phyloP scores from a whole-genome alignment of 2,797 vertebrate genomes.

The Stomatorhinus walkeri region DNA sequence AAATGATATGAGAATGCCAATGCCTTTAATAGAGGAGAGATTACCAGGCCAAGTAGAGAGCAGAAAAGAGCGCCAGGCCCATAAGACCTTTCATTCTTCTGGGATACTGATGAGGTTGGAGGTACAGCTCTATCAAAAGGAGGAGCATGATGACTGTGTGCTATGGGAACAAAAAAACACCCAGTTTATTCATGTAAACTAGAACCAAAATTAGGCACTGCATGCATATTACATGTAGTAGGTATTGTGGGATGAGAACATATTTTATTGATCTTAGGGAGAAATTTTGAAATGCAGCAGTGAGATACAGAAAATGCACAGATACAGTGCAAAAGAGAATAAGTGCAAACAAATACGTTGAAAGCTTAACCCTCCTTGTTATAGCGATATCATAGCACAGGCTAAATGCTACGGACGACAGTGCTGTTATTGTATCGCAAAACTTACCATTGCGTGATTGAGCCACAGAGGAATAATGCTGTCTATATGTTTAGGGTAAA shows the following conservation, averaged over 20 bases:
- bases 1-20: neutral
- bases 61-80: constrained; percentile 34
- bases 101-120: constrained; percentile 41
- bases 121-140: constrained; percentile 45
- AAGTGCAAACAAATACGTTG: neutral
- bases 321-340: neutral
- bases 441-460: constrained; percentile 49
- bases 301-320: neutral
- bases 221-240: neutral
- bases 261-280: neutral
- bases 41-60: constrained; percentile 45
- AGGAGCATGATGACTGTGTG: constrained; percentile 48
- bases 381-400: neutral
- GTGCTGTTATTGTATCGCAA: neutral
- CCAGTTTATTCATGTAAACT: neutral
- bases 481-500: constrained; percentile 46
- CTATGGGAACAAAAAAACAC: constrained; percentile 25
- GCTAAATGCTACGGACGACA: neutral
- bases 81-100: constrained; percentile 35
- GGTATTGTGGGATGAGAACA: neutral
- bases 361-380: neutral
- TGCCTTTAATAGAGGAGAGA: neutral
- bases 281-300: neutral
- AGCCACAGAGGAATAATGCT: constrained; percentile 45
- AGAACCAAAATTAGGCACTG: neutral